A percentile compares a stretch with the other conserved stretches of the same genome.
Evolutionary conservation across 2,797 vertebrate genomes (phyloP).

Genomic region (Acropternis orthonyx): DNA sequence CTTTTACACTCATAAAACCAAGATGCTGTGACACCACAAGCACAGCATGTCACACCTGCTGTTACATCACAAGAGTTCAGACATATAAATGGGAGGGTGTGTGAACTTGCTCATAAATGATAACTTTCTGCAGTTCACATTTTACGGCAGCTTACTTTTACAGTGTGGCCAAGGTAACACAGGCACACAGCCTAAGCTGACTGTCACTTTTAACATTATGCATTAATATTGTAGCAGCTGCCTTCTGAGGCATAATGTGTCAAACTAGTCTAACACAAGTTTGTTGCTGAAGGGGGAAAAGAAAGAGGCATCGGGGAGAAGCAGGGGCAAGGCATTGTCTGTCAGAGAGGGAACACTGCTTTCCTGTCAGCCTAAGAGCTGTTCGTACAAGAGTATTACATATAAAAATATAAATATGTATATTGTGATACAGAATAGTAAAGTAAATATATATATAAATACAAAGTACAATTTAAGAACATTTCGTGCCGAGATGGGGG

Average conservation of each 20-base stretch:
- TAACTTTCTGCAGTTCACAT: background rate
- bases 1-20: background rate
- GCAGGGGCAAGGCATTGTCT: background rate
- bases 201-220: background rate
- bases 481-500: accelerated
- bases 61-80: background rate
- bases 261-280: background rate
- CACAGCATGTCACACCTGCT: accelerated
- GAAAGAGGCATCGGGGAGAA: background rate
- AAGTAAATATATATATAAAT: background rate
- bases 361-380: background rate
- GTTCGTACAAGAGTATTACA: background rate
- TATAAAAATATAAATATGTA: background rate
- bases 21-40: background rate
- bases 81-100: accelerated
- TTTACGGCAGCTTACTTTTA: accelerated
- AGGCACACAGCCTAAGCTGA: background rate
- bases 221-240: background rate
- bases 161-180: background rate
- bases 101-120: background rate
- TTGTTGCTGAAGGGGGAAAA: background rate
- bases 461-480: background rate
- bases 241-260: accelerated
- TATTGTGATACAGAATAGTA: accelerated
- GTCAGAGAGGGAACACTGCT: no score